phyloP scores from a whole-genome alignment of 2,888 invertebrate genomes.

The Himalopsyche kuldschensis region DNA sequence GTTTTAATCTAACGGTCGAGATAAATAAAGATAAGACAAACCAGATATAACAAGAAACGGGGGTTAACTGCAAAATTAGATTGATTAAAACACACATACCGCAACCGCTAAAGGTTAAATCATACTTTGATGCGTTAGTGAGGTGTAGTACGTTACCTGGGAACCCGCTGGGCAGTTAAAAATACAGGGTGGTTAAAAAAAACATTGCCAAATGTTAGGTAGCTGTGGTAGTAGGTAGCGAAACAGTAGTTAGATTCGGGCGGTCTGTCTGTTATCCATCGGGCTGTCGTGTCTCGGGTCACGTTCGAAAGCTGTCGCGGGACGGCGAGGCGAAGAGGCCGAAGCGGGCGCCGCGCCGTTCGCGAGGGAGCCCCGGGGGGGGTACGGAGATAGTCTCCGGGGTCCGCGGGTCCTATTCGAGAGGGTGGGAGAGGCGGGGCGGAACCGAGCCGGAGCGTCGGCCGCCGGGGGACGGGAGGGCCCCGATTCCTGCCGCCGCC shows the following conservation, averaged over 20 bases:
- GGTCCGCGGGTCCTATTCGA: conserved; percentile 4
- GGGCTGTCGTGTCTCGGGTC: not conserved
- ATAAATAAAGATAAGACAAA: too few relatives aligned
- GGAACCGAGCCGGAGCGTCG: conserved; percentile 6
- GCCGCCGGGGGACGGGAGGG: conserved; percentile 8
- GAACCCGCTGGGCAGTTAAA: conserved; percentile 3
- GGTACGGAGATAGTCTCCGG: conserved; percentile 2
- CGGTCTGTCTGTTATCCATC: conserved; percentile 6
- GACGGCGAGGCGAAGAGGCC: not conserved
- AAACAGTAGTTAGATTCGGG: conserved; percentile 1
- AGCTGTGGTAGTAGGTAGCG: conserved; percentile 14
- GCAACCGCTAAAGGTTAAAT: not conserved
- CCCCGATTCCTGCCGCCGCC: conserved; percentile 2
- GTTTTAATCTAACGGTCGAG: too few relatives aligned
- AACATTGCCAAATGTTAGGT: conserved; percentile 15
- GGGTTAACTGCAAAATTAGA: not conserved
- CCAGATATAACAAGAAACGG: not conserved
- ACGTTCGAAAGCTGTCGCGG: not conserved
- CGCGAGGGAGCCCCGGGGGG: conserved; percentile 4
- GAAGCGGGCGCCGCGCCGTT: conserved; percentile 4
- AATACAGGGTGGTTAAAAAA: conserved; percentile 10
- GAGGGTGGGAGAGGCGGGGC: not conserved
- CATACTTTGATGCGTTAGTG: not conserved
- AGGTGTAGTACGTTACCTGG: conserved; percentile 12
- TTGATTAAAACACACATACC: not conserved